Conservation (phyloP, 2,113 vertebrate species). For the Oncorhynchus kisutch region DNA sequence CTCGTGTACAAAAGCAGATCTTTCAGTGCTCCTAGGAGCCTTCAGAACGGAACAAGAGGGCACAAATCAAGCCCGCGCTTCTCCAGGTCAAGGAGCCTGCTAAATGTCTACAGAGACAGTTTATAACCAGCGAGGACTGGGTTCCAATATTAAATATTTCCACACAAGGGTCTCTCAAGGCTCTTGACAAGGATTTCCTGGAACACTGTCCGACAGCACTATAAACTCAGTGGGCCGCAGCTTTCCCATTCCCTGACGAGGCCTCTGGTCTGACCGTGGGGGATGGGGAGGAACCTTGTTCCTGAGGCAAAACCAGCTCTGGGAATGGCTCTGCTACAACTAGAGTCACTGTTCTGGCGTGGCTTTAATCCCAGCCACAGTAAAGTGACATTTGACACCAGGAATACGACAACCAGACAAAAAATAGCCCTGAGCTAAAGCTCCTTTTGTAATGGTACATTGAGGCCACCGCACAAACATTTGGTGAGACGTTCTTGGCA, state of each 20-base stretch:
- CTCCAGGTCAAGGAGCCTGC: conserved; percentile 45
- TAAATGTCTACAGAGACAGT: conserved; percentile 30
- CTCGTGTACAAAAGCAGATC: conserved; percentile 5
- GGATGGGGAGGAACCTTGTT: conserved; percentile 15
- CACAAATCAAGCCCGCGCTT: conserved; percentile 25
- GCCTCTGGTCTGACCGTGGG: conserved; percentile 7
- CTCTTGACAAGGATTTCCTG: conserved; percentile 55
- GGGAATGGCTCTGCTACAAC: not conserved
- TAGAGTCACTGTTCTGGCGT: not conserved
- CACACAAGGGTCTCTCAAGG: conserved; percentile 38
- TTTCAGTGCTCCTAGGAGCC: conserved; percentile 27
- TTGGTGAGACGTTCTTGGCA: not conserved
- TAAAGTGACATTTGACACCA: not conserved
- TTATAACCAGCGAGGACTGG: conserved; percentile 41
- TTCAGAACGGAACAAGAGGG: conserved; percentile 12
- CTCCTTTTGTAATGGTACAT: no score
- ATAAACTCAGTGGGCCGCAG: conserved; percentile 29
- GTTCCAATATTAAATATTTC: conserved; percentile 44
- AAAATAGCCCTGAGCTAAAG: no score
- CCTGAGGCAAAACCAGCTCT: not conserved
- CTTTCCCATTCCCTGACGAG: conserved; percentile 27
- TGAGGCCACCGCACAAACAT: not conserved
- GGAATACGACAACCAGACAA: not conserved
- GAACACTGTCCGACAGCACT: conserved; percentile 33
- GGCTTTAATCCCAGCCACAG: not conserved